phyloP scores from a whole-genome alignment of 2,113 vertebrate species.

The Lepisosteus oculatus region DNA sequence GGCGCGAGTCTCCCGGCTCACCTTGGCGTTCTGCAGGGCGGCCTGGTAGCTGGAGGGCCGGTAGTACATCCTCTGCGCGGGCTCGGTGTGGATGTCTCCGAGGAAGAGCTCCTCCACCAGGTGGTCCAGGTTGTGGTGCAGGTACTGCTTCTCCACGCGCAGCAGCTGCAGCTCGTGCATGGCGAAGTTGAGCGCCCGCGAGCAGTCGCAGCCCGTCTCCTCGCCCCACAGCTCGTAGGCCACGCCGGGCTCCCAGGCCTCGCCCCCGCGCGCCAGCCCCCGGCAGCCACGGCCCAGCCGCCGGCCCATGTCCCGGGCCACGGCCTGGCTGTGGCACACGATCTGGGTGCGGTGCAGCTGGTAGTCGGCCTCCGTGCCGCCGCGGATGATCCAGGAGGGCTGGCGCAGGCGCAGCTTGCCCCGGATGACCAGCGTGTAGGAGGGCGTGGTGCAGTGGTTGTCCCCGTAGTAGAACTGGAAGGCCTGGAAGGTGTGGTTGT shows the following conservation, averaged over 20 bases:
- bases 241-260: conserved; percentile 69
- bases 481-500: conserved; percentile 85
- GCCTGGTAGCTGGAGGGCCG: conserved; percentile 90
- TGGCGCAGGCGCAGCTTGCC: conserved; percentile 86
- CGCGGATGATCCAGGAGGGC: conserved; percentile 93
- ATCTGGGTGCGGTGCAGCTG: conserved; percentile 79
- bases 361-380: conserved; percentile 90
- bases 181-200: conserved; percentile 82
- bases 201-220: conserved; percentile 76
- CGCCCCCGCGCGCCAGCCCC: conserved; percentile 55
- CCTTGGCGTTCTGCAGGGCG: conserved; percentile 89
- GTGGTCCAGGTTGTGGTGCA: conserved; percentile 84
- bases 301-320: conserved; percentile 72
- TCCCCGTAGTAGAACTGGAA: conserved; percentile 81
- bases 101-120: conserved; percentile 92
- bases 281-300: conserved; percentile 75
- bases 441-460: conserved; percentile 76
- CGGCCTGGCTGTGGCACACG: conserved; percentile 71
- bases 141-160: conserved; percentile 87
- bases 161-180: conserved; percentile 96
- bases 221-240: conserved; percentile 82
- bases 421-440: conserved; percentile 73
- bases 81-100: conserved; percentile 88
- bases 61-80: conserved; percentile 84
- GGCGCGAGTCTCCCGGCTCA: conserved; percentile 36